phyloP scores from a whole-genome alignment of 2,888 invertebrate species.

The Perdita meconis region DNA sequence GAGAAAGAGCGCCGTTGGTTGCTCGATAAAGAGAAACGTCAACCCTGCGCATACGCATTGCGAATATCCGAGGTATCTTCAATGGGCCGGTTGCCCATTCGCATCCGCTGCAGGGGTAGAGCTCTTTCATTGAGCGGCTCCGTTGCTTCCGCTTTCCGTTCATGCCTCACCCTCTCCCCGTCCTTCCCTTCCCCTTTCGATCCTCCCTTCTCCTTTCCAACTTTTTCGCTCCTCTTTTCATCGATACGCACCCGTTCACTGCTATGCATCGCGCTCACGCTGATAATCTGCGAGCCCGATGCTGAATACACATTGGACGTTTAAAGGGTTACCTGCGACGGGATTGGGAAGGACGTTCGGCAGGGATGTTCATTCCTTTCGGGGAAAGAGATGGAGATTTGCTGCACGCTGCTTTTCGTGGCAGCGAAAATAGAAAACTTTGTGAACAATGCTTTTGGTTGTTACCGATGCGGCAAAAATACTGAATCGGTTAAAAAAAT shows the following conservation, averaged over 20 bases:
- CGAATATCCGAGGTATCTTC: slow-evolving; percentile 72
- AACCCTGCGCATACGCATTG: slow-evolving; percentile 75
- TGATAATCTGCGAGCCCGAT: neutral
- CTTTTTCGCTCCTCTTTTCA: slow-evolving; percentile 20
- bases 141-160: slow-evolving; percentile 79
- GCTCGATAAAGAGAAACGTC: slow-evolving; percentile 68
- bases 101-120: slow-evolving; percentile 76
- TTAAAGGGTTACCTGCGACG: no score
- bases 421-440: no score
- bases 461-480: no score
- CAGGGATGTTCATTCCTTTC: no score
- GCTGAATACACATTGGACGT: no score
- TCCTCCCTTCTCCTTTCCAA: slow-evolving; percentile 7
- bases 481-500: no score
- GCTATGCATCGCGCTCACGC: neutral
- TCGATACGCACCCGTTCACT: neutral
- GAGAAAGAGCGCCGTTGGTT: slow-evolving; percentile 43
- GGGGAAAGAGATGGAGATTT: no score
- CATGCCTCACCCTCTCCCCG: slow-evolving; percentile 70
- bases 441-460: no score
- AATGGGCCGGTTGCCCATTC: slow-evolving; percentile 80
- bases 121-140: slow-evolving; percentile 81
- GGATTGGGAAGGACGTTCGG: no score
- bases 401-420: no score
- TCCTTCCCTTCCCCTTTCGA: slow-evolving; percentile 35